Base-by-base conservation (phyloP, 2,888 invertebrate species). In the Megamerina dolium region DNA sequence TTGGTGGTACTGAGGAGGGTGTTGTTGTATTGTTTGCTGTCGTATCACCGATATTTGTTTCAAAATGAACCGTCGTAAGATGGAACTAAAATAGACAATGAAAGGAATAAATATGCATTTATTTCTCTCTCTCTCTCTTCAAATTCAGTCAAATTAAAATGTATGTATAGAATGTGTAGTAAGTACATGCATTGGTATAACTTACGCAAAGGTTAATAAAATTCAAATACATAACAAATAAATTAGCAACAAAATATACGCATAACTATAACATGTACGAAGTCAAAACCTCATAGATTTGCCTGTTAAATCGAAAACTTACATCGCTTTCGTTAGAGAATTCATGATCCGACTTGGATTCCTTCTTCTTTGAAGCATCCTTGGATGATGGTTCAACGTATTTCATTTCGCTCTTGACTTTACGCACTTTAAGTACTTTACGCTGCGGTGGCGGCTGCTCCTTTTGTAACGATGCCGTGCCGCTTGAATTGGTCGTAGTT, bases 341-440 rank as follows among this genome's bases (percentile, higher is more conserved):
- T 45, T 68, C 66, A 37, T 67, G 64, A 48, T 68, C 68, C 2
- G 68, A 68, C 41, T 68, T 68, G 17, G 68, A 66, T 40, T 63
- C 61, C 2, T 58, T 57, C n/a, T 67, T 67, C 34, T 58, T 62
- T 5, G 42, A 18, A 8, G 51, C 40, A 2, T 59, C 54, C 43
- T 57, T 64, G 4, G 45, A 5, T 4, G 37, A 34, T 1, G 50
- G 37, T 13, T 66, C 63, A 10, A 59, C 56, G 41, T 68, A 68
- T 37, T 68, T 68, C 29, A 64, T 59, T 48, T 70, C 70, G 45
- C 70, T 70, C 51, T 64, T 70, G 3, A 67, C 68, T 50, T 64
- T 68, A 33, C 69, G 62, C 37, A 68, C 62, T 48, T 61, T 59
- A 4, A 57, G 44, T 4, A 49, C 38, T 44, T 63, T 64, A 12